These are phyloP conservation scores for Magallana nippona DNA, from an alignment of 2,888 invertebrate genomes.

Conservation along the genomic window DNA sequence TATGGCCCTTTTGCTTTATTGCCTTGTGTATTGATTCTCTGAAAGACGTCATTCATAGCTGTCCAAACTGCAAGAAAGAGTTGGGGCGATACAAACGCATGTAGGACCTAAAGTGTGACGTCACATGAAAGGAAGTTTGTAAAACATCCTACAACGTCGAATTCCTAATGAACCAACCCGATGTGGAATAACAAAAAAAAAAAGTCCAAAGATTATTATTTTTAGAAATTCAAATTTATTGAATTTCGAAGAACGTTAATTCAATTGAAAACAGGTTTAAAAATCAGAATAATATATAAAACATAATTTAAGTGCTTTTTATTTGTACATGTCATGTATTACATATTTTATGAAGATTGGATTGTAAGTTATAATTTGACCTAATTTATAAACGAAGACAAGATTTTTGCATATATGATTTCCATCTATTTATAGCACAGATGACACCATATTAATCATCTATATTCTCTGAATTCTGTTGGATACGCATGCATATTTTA, in stretches of 20 bases:
- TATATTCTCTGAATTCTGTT: no score
- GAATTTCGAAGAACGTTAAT: neutral
- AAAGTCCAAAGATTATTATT: neutral
- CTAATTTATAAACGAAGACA: no score
- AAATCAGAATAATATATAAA: no score
- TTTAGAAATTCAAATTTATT: neutral
- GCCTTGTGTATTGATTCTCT: constrained; percentile 23
- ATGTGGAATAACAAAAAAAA: neutral
- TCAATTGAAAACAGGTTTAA: no score
- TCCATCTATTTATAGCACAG: no score
- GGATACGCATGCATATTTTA: no score
- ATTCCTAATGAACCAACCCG: neutral
- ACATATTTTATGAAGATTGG: no score
- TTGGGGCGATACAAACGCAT: constrained; percentile 5
- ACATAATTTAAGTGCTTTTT: no score
- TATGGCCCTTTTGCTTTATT: constrained; percentile 27
- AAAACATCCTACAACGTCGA: no score
- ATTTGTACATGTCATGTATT: neutral
- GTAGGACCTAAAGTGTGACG: neutral
- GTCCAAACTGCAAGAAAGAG: constrained; percentile 25
- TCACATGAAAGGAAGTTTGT: neutral
- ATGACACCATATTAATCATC: no score
- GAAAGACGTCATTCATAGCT: constrained; percentile 5
- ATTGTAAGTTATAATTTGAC: no score
- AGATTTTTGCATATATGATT: no score